Base-by-base conservation (phyloP, 2,113 vertebrate species). In the Danionella cerebrum region DNA sequence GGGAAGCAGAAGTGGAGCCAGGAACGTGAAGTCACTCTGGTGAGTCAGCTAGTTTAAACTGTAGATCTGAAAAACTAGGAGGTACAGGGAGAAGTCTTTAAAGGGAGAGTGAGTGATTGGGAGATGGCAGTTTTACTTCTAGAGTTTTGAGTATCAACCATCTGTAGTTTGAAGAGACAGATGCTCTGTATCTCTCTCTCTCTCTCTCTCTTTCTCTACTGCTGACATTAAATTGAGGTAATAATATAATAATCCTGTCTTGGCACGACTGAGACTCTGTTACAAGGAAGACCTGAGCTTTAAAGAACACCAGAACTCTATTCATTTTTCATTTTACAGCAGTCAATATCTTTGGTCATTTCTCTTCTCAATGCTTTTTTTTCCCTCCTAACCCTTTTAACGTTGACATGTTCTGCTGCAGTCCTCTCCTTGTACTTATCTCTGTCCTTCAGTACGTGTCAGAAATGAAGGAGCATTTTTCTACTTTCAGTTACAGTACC, bases 241-340 rank as follows among this genome's bases (percentile, higher is more conserved):
- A 62, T 45, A 31, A 62, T 45, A 45, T 33, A 47, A 62, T 60
- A 60, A 60, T 44, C 57, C 57, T 60, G 57, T 33, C 41, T n/a
- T 6, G 27, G 58, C 24, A 62, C 19, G 18, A 21, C 41, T 9
- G 58, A 33, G 25, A 29, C 29, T 29, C 44, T 60, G 39, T 60
- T 42, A 60, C 38, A n/a, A 10, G 14, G n/a, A 60, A 29, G 57
- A 38, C 39, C 10, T n/a, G 3, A n/a, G 39, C 31, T 60, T 60
- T 44, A 19, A 25, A 60, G 25, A 42, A 60, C 57, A 45, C 44
- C 44, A 39, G 36, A 31, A 57, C 53, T 44, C 39, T 42, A 22
- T 60, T 44, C 31, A 45, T 62, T 33, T 33, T 7, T 27, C 39
- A 60, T 60, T 44, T 42, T 60, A n/a, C 14, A 60, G 3, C 57